Evolutionary conservation across 2,113 vertebrate species (phyloP), one percentile per base, ranked within the genome.

Genomic region (Vidua chalybeata): DNA sequence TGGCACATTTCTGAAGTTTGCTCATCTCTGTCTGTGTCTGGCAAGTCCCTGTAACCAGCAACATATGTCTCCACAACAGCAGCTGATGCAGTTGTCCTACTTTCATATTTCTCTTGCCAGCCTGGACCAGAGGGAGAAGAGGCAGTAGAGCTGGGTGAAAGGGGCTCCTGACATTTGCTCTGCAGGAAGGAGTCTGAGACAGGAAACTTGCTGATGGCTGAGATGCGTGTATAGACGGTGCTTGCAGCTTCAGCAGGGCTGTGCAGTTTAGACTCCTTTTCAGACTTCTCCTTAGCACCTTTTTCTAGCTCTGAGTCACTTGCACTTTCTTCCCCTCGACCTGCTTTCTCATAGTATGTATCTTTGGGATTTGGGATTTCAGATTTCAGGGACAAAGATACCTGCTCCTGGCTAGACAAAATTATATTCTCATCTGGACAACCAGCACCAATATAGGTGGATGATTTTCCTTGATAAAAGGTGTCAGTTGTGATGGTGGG

Each of bases 271-370:
- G 94, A 90, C 63, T 98, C 98, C 94, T 99, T 99, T 75, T 99
- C 99, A 16, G 98, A 98, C 92, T 97, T 98, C 76, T 99, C 99
- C 96, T 98, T 98, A 89, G 98, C 98, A 4, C 99, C 99, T 97
- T 99, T 99, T 77, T 99, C 99, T 74, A 98, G 76, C 73, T 99
- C 98, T 10, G 97, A 99, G 96, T 99, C 98, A 76, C 99, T 99
- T 12, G 58, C 74, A 41, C 94, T 97, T 31, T 98, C 98, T 51
- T 98, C 98, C 4, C 96, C 97, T 19, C 79, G 93, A 20, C 97
- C 96, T 33, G 97, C 97, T 92, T 98, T 98, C 75, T 98, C 98
- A 89, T 96, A 97, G 76, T 96, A 96, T 3, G 48, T 39, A 73
- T 92, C 59, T 91, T 73, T 51, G 92, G 71, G 94, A 92, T 87